Base-by-base conservation (phyloP, 2,888 invertebrate genomes). In the Alcis repandata region DNA sequence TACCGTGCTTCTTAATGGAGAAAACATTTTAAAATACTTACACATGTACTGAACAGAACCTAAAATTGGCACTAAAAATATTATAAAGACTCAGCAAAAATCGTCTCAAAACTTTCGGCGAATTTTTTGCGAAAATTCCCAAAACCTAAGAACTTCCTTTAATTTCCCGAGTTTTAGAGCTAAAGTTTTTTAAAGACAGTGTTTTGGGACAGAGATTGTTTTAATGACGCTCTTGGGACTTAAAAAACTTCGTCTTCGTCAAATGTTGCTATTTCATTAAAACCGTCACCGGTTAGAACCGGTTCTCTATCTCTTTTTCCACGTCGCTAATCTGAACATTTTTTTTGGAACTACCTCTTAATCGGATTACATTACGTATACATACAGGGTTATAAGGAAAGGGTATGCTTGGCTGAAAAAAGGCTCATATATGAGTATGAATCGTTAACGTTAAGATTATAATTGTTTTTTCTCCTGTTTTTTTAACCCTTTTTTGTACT, bases 131-230 rank as follows among this genome's bases (percentile, higher is more conserved):
- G 27, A 8, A 15, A 17, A 11, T 19, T 20, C 43, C 32, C 13
- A 43, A 43, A 43, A 43, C 41, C 54, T 62, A n/a, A 49, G 49
- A 49, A 41, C 49, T 49, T 49, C 40, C 41, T 48, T 46, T 61
- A 46, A 61, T 61, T 53, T 48, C 49, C 57, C 32, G 17, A 63
- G 63, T 63, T 63, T 58, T 53, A 63, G 46, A 40, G 57, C 27
- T 19, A 19, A 58, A 58, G 38, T 58, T 63, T 58, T 51, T 40
- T 15, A 51, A 15, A 53, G 38, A 46, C 45, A 58, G 32, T 17
- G 33, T 60, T 64, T 59, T 36, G 49, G 56, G 13, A 36, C 53
- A 36, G 40, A 49, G 41, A 38, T 56, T 52, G 51, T 56, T 56
- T 53, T 56, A 56, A 65, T 43, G 49, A 51, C 22, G 43, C 59